Base-by-base conservation (phyloP, 2,797 vertebrate genomes). In the Rhynchonycteris naso region DNA sequence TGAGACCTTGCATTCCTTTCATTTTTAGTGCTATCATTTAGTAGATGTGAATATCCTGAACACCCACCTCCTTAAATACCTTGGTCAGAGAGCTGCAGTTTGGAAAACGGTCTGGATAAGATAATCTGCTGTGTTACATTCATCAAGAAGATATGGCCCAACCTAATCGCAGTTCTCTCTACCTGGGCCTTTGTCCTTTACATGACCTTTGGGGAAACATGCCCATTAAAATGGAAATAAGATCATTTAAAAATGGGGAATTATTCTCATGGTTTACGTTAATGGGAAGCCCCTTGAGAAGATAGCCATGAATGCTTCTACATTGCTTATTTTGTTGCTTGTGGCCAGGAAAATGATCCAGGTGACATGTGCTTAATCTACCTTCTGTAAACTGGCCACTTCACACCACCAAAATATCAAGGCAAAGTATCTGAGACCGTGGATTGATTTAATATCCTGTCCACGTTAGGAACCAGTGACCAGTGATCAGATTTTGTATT, bases 141-240 rank as follows among this genome's bases (percentile, higher is more conserved):
- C 33, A 93, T 19, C 24, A 7, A 78, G 47, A 75, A 58, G 50
- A n/a, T 69, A 83, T 0, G 15, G 38, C 61, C 61, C n/a, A 56
- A 28, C 22, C 43, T 59, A 71, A 83, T 69, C 61, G 38, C 52
- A 54, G 47, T 69, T 96, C 96, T 84, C 86, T 0, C 94, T 97
- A 65, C 33, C 43, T 18, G 63, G 58, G 75, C 30, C 24, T 54
- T 85, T 68, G 59, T 75, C 5, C 43, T 88, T 90, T 56, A 63
- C 21, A 13, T 30, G 54, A 69, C 80, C 26, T 68, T 71, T 93
- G 24, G 3, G 18, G 88, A 68, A 90, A 83, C n/a, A 35, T 72
- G 24, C 68, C 54, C 14, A 71, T 72, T 78, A 65, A 78, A 66
- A 33, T 83, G 58, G 52, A 65, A 59, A 61, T 50, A 78, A 52